Conservation (phyloP, 30 jellyfish, hydroid and myxozoan species). For the Hydractinia echinata region DNA sequence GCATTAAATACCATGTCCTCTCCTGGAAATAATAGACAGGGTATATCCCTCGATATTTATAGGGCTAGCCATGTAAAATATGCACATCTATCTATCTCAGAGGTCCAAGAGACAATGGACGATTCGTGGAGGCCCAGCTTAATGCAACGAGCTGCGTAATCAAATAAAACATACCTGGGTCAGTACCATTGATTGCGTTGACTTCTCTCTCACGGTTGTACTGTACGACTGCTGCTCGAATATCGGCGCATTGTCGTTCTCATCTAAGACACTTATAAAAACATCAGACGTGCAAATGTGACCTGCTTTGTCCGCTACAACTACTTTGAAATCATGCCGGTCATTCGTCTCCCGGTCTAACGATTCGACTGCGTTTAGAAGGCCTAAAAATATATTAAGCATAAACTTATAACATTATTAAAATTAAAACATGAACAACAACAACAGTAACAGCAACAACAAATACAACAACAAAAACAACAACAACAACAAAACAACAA, state of each 20-base stretch:
- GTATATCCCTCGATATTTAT: no score
- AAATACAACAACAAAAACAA: no score
- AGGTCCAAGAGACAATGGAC: no score
- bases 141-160: not conserved
- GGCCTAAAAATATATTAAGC: slow-evolving; percentile 37
- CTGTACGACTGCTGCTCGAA: slow-evolving; percentile 56
- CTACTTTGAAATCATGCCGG: slow-evolving; percentile 49
- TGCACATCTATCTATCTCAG: no score
- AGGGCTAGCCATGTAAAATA: no score
- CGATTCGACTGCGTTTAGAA: slow-evolving; percentile 36
- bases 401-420: not conserved
- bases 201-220: slow-evolving; percentile 89
- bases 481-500: no score
- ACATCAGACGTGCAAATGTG: slow-evolving; percentile 90
- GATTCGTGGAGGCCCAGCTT: no score
- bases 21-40: no score
- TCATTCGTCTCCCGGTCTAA: slow-evolving; percentile 61
- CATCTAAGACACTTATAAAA: slow-evolving; percentile 59
- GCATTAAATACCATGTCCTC: no score
- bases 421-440: not conserved
- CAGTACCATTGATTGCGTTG: slow-evolving; percentile 67
- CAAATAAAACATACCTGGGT: slow-evolving; percentile 38
- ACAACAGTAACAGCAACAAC: not conserved
- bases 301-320: slow-evolving; percentile 69
- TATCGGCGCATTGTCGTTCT: slow-evolving; percentile 83